Evolutionary conservation across 1,140 invertebrate genomes (phyloP).

Genomic region (Trichonephila clavata): DNA sequence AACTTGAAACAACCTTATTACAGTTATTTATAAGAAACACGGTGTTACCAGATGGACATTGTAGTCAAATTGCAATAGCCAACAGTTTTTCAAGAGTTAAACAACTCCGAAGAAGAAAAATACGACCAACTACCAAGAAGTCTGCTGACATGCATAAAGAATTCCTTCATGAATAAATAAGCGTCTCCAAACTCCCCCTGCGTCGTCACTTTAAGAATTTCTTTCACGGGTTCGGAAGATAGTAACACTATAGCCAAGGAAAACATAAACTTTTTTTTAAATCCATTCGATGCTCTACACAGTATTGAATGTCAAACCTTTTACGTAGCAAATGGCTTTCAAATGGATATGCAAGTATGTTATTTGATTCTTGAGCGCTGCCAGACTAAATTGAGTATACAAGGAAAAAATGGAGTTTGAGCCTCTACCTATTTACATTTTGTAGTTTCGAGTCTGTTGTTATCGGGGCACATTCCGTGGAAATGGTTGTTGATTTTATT

Average conservation of each 20-base stretch:
- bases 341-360: conserved; percentile 14
- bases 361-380: background rate
- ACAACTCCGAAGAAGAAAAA: background rate
- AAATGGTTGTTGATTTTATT: background rate
- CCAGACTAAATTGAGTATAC: background rate
- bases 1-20: too few species aligned
- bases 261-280: background rate
- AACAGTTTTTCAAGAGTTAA: too few species aligned
- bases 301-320: background rate
- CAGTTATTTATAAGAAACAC: too few species aligned
- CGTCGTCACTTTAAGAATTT: background rate
- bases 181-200: background rate
- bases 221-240: background rate
- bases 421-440: background rate
- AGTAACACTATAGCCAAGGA: background rate
- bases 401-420: conserved; percentile 1
- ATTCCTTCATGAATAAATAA: background rate
- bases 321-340: conserved; percentile 22
- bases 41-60: too few species aligned
- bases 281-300: background rate
- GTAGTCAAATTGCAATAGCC: too few species aligned
- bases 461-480: background rate
- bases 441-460: background rate
- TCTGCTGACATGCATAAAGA: background rate
- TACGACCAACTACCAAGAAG: background rate